Evolutionary conservation across 2,113 vertebrate species (phyloP).

Genomic region (Nerophis ophidion): DNA sequence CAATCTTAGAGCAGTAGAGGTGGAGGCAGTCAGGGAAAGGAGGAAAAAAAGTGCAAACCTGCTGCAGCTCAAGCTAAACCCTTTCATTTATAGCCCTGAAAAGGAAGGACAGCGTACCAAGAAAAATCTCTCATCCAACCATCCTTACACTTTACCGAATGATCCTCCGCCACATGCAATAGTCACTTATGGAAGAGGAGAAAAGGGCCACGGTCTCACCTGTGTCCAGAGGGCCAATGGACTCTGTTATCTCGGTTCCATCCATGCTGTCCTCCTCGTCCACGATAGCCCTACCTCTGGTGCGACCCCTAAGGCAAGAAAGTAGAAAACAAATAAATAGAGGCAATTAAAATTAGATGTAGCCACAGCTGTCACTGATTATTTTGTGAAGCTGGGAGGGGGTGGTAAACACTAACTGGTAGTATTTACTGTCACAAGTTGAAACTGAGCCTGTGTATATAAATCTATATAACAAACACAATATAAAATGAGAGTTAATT

Average conservation of each 20-base stretch:
- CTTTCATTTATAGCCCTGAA: constrained; percentile 69
- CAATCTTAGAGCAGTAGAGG: constrained; percentile 56
- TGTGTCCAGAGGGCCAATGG: constrained; percentile 83
- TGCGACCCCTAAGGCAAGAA: constrained; percentile 80
- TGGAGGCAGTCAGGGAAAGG: constrained; percentile 41
- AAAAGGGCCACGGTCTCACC: constrained; percentile 54
- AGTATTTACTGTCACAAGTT: neutral
- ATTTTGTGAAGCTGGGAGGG: neutral
- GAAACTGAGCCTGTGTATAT: too few relatives aligned
- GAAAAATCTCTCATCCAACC: constrained; percentile 56
- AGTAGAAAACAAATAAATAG: constrained; percentile 26
- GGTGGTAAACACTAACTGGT: neutral
- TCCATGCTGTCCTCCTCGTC: constrained; percentile 98
- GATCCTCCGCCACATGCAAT: constrained; percentile 16
- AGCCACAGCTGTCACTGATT: constrained; percentile 49
- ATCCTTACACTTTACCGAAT: constrained; percentile 53
- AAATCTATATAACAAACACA: too few relatives aligned
- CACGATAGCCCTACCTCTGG: constrained; percentile 83
- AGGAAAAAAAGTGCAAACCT: constrained; percentile 32
- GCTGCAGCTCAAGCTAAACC: constrained; percentile 65
- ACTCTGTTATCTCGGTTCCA: constrained; percentile 85
- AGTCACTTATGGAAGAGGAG: constrained; percentile 10
- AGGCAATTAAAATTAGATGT: constrained; percentile 38
- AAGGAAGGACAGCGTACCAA: constrained; percentile 51
- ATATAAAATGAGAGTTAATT: too few relatives aligned